A percentile compares a stretch with the other conserved stretches of the same genome.
Evolutionary conservation across 1,140 invertebrate species (phyloP).

Genomic region (Periplaneta americana): DNA sequence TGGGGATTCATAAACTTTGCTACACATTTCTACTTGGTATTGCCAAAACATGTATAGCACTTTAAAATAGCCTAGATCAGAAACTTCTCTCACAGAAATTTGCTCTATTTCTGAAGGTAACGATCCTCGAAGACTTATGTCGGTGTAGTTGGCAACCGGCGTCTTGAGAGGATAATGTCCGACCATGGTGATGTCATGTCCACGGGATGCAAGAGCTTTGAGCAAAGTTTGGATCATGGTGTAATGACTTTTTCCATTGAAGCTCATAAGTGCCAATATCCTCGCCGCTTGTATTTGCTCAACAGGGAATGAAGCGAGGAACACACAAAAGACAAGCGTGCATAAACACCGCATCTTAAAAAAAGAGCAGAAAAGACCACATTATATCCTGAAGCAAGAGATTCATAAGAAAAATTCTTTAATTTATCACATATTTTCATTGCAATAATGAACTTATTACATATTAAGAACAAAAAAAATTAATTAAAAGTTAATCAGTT

Average conservation of each 20-base stretch:
- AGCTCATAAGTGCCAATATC: slow-evolving; percentile 1
- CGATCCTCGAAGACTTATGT: slow-evolving; percentile 30
- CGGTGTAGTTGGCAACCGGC: slow-evolving; percentile 43
- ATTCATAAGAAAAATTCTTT: too few species aligned
- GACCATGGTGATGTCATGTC: slow-evolving; percentile 35
- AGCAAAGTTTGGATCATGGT: slow-evolving; percentile 37
- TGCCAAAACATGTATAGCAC: too few species aligned
- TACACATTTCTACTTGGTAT: slow-evolving; percentile 1
- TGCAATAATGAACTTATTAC: too few species aligned
- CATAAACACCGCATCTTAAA: neutral
- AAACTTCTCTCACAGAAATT: neutral
- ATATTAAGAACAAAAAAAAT: too few species aligned
- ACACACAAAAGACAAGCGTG: neutral
- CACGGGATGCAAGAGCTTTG: slow-evolving; percentile 34
- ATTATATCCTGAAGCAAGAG: too few species aligned
- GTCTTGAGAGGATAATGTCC: slow-evolving; percentile 22
- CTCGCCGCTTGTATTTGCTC: neutral
- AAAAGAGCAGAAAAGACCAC: too few species aligned
- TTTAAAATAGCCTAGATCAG: too few species aligned
- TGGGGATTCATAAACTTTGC: neutral
- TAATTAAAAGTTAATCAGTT: too few species aligned
- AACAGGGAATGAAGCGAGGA: neutral
- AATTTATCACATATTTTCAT: too few species aligned
- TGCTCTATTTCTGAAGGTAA: too few species aligned
- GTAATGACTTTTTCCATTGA: slow-evolving; percentile 34